These are phyloP conservation scores for Arctia plantaginis DNA, from an alignment of 2,888 invertebrate species.

Conservation along the genomic window DNA sequence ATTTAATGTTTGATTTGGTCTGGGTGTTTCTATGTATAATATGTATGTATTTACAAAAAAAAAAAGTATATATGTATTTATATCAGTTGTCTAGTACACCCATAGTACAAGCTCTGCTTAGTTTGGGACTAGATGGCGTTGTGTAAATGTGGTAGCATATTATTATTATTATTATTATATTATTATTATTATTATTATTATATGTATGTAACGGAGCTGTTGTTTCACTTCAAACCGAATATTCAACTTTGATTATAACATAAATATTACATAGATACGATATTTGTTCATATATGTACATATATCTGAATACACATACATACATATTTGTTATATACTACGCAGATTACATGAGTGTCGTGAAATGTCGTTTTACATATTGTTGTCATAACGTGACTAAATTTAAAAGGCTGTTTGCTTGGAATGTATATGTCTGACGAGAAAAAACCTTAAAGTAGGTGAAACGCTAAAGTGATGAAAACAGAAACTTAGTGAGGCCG, in stretches of 20 bases:
- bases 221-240: background rate
- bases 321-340: constrained; percentile 18
- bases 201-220: too few relatives aligned
- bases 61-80: too few relatives aligned
- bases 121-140: too few relatives aligned
- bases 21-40: too few relatives aligned
- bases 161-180: too few relatives aligned
- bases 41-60: too few relatives aligned
- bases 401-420: constrained; percentile 43
- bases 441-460: background rate
- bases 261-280: background rate
- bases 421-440: constrained; percentile 16
- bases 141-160: too few relatives aligned
- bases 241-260: background rate
- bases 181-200: too few relatives aligned
- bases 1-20: too few relatives aligned
- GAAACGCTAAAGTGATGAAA: background rate
- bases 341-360: constrained; percentile 48
- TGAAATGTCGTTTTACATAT: constrained; percentile 57
- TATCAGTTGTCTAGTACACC: too few relatives aligned
- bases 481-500: background rate
- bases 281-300: background rate
- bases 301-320: background rate
- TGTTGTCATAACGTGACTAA: constrained; percentile 55
- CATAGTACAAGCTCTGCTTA: too few relatives aligned